A percentile compares a stretch with the other conserved stretches of the same genome.
Conservation (phyloP, 2,797 vertebrate genomes). For the Pampus argenteus region DNA sequence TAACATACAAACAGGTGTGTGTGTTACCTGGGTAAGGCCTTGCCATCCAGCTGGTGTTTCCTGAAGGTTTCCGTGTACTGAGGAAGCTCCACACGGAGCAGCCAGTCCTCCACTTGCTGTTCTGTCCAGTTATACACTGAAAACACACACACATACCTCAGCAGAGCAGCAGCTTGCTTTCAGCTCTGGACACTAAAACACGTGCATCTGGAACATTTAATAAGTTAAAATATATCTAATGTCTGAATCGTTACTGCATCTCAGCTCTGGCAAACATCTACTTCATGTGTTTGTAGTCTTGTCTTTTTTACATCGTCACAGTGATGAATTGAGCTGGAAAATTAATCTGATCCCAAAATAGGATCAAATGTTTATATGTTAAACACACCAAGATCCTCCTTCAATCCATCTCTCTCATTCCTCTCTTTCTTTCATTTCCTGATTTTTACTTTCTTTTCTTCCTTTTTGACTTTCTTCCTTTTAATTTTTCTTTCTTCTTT, state of each 20-base stretch:
- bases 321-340: conserved; percentile 27
- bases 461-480: too few species aligned
- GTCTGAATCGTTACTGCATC: neutral
- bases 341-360: conserved; percentile 19
- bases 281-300: neutral
- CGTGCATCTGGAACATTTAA: neutral
- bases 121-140: conserved; percentile 95
- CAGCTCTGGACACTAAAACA: too few species aligned
- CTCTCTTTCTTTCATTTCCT: neutral
- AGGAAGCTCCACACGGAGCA: conserved; percentile 90
- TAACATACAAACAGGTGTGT: neutral
- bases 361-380: conserved; percentile 22
- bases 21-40: conserved; percentile 90
- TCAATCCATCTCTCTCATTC: neutral
- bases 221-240: neutral
- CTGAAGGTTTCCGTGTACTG: conserved; percentile 91
- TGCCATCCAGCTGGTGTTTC: conserved; percentile 90
- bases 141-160: conserved; percentile 48
- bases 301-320: neutral
- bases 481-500: neutral
- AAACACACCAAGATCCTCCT: neutral
- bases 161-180: too few species aligned
- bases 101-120: conserved; percentile 91
- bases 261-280: neutral
- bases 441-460: neutral